Evolutionary conservation across 2,113 vertebrate species (phyloP), one percentile per base, ranked within the genome.

Genomic region (Caranx ignobilis): DNA sequence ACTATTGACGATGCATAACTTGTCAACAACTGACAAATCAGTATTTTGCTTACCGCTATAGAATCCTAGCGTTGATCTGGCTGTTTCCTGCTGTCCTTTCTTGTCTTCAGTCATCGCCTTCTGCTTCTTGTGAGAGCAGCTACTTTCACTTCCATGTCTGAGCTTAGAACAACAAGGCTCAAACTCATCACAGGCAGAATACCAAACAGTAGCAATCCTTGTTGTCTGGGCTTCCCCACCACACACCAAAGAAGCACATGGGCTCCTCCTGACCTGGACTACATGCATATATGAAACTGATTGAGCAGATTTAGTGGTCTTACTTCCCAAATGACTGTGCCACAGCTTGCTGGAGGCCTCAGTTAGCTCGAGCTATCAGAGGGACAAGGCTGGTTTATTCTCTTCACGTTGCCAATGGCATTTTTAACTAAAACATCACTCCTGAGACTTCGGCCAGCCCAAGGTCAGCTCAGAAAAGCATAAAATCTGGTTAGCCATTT

Each of bases 141-240:
- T 65, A 85, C 83, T 93, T 94, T 95, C 91, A 93, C 91, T 94
- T 94, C 94, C 91, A 91, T 56, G 68, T 91, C 77, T 86, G 82
- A 47, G 34, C 72, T 48, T 12, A 78, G 68, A 87, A 55, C n/a
- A 52, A 50, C 12, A 3, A 77, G 39, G 31, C 83, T 77, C 50
- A 54, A 63, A 67, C 32, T 62, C 63, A 31, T 74, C 63, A 37
- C 31, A 4, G 71, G 57, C 43, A 73, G 62, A 65, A 77, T 63
- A 79, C 57, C 85, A 86, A 82, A 91, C 89, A 88, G 89, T 82
- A 73, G 85, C 43, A 8, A 79, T 89, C 91, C 79, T 92, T 92
- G 90, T 90, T 87, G 75, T 84, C 80, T 67, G 21, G 67, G 71
- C 62, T 77, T 83, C 59, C 63, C 76, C n/a, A 26, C 56, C 55